Evolutionary conservation across 2,797 vertebrate genomes (phyloP).

Genomic region (Cygnus olor): DNA sequence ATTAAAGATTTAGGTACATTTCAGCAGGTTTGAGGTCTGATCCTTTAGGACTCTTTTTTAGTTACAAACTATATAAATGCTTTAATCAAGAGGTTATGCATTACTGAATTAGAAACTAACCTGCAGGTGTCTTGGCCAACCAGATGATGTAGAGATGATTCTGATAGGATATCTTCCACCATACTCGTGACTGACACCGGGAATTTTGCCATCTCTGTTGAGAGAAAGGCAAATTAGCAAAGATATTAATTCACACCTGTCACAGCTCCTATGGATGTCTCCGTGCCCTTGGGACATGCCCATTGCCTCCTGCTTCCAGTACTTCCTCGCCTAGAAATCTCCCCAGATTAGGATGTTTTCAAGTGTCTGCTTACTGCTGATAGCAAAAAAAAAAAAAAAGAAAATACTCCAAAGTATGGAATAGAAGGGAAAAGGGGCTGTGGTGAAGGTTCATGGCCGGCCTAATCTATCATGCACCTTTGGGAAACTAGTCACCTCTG

Average conservation of each 20-base stretch:
- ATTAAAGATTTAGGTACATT: not conserved
- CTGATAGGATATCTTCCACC: not conserved
- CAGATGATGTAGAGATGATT: not conserved
- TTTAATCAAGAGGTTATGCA: not conserved
- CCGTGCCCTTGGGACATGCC: not conserved
- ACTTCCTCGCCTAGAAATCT: not conserved
- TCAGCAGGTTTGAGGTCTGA: not conserved
- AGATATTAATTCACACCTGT: not conserved
- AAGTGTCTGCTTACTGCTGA: not conserved
- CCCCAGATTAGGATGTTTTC: not conserved
- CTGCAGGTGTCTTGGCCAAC: not conserved
- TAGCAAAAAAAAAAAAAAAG: not conserved
- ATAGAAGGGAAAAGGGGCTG: not conserved
- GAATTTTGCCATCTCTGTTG: not conserved
- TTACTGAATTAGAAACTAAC: not conserved
- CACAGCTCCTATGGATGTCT: not conserved
- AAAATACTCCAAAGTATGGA: not conserved
- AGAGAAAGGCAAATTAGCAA: not conserved
- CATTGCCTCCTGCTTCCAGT: accelerated
- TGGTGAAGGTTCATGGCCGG: not conserved
- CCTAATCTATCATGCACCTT: not conserved
- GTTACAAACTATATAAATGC: not conserved
- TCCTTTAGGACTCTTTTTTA: not conserved
- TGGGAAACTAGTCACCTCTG: not conserved
- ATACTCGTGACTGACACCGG: not conserved